Base-by-base conservation (phyloP, 2,888 invertebrate species). In the Syritta pipiens region DNA sequence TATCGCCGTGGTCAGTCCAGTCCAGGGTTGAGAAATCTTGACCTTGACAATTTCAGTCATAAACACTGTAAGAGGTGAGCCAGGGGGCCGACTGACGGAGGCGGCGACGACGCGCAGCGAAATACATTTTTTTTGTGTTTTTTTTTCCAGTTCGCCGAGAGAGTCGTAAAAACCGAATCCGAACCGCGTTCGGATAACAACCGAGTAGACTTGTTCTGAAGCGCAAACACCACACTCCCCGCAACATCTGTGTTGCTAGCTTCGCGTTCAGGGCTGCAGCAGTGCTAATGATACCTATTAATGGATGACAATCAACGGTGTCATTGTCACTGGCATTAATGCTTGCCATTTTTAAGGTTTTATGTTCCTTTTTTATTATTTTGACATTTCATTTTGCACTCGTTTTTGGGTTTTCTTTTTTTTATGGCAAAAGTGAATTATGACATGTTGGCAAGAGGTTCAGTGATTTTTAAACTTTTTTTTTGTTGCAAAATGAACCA, bases 11-110 rank as follows among this genome's bases (percentile, higher is more conserved):
- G 37, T 49, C 35, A 51, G 30, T 30, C 57, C 37, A 62, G 40
- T 49, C 22, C 51, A 65, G 71, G 65, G 59, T 65, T 59, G 26
- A 32, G 19, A 72, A 60, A 72, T 77, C 77, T 77, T 77, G 77
- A 77, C 77, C 77, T 77, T 77, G 77, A 77, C 77, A 77, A 77
- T 67, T 65, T 72, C 51, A 51, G 76, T 51, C 46, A 69, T 57
- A 60, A 69, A 51, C 44, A 32, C 49, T 60, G 24, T 44, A 37
- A 19, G 22, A 22, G 24, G 69, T n/a, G n/a, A n/a, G n/a, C n/a
- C n/a, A n/a, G n/a, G n/a, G n/a, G n/a, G n/a, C n/a, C n/a, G n/a
- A n/a, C n/a, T n/a, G n/a, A n/a, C n/a, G 26, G 26, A 9, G 55
- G 62, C 19, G n/a, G 19, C 59, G 59, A 30, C 53, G 48, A 40